phyloP scores from a whole-genome alignment of 1,140 invertebrate genomes.

The Whitmania pigra region DNA sequence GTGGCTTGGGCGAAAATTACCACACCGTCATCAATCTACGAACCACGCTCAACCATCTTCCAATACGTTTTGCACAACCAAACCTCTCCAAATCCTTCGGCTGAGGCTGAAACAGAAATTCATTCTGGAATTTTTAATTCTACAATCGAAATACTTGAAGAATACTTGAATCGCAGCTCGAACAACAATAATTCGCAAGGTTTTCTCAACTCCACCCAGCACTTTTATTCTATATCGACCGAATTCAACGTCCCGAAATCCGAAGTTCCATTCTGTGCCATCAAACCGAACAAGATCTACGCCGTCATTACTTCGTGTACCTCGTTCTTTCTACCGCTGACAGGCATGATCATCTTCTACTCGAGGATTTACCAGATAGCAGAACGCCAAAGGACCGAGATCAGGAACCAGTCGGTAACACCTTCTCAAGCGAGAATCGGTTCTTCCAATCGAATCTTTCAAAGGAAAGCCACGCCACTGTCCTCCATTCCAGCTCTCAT shows the following conservation, averaged over 20 bases:
- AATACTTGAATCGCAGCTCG: too few relatives aligned
- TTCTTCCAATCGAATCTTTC: background rate
- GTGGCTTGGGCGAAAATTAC: background rate
- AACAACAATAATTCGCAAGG: too few relatives aligned
- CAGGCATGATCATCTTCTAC: slow-evolving; percentile 41
- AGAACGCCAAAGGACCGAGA: slow-evolving; percentile 51
- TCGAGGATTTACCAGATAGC: slow-evolving; percentile 40
- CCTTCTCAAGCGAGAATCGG: background rate
- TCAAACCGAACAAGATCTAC: slow-evolving; percentile 41
- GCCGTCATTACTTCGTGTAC: slow-evolving; percentile 39
- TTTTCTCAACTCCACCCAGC: slow-evolving; percentile 21
- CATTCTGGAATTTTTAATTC: too few relatives aligned
- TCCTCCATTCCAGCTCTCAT: background rate
- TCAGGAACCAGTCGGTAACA: background rate
- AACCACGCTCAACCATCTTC: background rate
- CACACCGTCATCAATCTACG: background rate
- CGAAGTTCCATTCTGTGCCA: slow-evolving; percentile 14
- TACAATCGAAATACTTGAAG: too few relatives aligned
- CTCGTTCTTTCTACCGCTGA: slow-evolving; percentile 46
- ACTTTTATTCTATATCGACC: slow-evolving; percentile 46
- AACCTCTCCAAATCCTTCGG: background rate
- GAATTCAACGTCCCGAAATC: slow-evolving; percentile 45
- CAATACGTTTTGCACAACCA: slow-evolving; percentile 5
- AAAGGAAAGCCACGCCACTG: background rate
- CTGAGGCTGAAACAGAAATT: too few relatives aligned